Base-by-base conservation (phyloP, 2,797 vertebrate genomes). In the Decapterus maruadsi region DNA sequence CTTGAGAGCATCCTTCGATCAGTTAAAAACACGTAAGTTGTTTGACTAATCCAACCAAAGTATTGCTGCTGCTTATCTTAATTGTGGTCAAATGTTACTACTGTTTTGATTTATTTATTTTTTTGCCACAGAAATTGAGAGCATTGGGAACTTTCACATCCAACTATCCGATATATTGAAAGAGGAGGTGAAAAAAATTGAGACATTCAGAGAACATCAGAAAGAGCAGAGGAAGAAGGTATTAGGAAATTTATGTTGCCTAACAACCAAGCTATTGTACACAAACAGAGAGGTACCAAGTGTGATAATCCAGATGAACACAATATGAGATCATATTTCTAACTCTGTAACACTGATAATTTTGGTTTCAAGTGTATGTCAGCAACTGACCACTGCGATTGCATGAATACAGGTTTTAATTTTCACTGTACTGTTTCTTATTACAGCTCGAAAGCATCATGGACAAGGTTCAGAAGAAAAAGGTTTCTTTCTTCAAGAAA, bases 171-270 rank as follows among this genome's bases (percentile, higher is more conserved):
- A 93, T 34, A 89, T 95, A 90, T 83, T 99, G 87, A 96, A 94
- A 60, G 97, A 99, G 77, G 98, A 99, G 88, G 90, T 95, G 73
- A 97, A 95, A 90, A 95, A 96, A 81, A 95, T 99, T 38, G 98
- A 99, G 90, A 95, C 95, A 69, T 99, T 99, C 92, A 93, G 96
- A 81, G 98, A 99, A 81, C 94, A 96, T 17, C 98, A 99, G 90
- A 99, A 97, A 92, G 97, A 97, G 14, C 96, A 98, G 86, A 95
- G 97, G 57, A 99, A 96, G 90, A 99, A 98, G 97, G 98, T 99
- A 87, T 89, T 45, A 43, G 22, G 9, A 1, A 13, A 73, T 68
- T 51, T 13, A 0, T 46, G 56, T 66, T 79, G 57, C 62, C 60
- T 77, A 58, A 46, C 61, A 66, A 53, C 31, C 13, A 7, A 46